phyloP scores from a whole-genome alignment of 2,797 vertebrate genomes.

The Falco concolor region DNA sequence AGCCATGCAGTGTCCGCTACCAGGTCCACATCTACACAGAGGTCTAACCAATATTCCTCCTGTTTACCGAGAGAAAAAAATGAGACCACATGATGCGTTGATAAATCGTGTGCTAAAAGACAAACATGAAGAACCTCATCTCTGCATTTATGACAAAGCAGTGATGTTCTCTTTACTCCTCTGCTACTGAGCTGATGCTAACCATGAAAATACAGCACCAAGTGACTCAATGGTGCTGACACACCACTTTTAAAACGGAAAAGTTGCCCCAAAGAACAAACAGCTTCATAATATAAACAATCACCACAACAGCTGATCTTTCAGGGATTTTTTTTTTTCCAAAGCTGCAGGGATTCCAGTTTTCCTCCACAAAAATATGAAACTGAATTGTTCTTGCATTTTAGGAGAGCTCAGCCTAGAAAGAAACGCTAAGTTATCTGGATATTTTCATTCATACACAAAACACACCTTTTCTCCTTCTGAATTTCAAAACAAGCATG shows the following conservation, averaged over 20 bases:
- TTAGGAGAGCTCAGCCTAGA: neutral
- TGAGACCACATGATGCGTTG: accelerated
- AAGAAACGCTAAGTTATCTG: neutral
- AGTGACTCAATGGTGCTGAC: accelerated
- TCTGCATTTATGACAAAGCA: neutral
- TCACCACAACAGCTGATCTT: neutral
- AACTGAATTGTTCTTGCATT: neutral
- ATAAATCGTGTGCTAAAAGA: neutral
- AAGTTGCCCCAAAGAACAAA: neutral
- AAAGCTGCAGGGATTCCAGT: neutral
- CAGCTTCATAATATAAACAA: neutral
- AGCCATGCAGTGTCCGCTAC: accelerated
- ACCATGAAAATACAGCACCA: accelerated
- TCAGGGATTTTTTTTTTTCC: neutral
- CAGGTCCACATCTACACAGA: neutral
- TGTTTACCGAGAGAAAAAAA: neutral
- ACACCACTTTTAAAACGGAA: neutral
- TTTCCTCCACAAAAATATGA: neutral
- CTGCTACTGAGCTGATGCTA: neutral
- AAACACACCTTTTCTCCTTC: neutral
- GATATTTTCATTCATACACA: neutral
- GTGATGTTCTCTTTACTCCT: accelerated
- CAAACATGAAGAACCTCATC: neutral
- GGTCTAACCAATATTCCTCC: neutral
- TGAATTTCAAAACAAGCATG: neutral